These are phyloP conservation scores for Phalacrocorax pelagicus DNA, from an alignment of 2,113 vertebrate species.

Conservation along the genomic window DNA sequence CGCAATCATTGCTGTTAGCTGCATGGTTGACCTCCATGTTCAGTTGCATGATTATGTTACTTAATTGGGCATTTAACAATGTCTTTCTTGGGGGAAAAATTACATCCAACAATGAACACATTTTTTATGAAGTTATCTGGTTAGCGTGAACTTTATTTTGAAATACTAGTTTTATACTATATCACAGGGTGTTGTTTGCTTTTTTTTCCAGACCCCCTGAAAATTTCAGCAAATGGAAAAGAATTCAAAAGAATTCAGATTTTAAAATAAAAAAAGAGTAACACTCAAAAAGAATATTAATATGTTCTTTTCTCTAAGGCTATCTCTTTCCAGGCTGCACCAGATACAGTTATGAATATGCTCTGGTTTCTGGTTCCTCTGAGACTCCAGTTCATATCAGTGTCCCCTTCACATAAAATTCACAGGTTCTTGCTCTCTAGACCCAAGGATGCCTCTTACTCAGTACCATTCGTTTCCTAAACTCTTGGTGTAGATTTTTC, in stretches of 20 bases:
- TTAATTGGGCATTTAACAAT: neutral
- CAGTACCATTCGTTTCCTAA: slow-evolving; percentile 1
- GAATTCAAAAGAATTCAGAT: slow-evolving; percentile 82
- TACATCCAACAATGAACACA: neutral
- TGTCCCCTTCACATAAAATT: slow-evolving; percentile 52
- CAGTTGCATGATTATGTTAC: slow-evolving; percentile 54
- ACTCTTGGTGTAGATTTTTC: slow-evolving; percentile 50
- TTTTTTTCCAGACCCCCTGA: slow-evolving; percentile 84
- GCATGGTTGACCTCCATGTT: slow-evolving; percentile 59
- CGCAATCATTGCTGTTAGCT: slow-evolving; percentile 14
- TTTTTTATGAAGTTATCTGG: slow-evolving; percentile 48
- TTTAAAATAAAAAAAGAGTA: slow-evolving; percentile 53
- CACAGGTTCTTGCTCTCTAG: neutral
- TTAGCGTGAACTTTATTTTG: slow-evolving; percentile 46
- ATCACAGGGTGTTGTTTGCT: slow-evolving; percentile 79
- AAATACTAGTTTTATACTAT: slow-evolving; percentile 49
- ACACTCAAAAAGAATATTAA: slow-evolving; percentile 60
- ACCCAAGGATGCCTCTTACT: slow-evolving; percentile 34
- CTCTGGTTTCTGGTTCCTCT: slow-evolving; percentile 59
- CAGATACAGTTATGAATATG: slow-evolving; percentile 57
- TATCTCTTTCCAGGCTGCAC: slow-evolving; percentile 71
- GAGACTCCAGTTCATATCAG: slow-evolving; percentile 56
- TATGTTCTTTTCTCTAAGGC: slow-evolving; percentile 70
- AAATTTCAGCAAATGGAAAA: slow-evolving; percentile 80
- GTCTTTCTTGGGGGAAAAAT: slow-evolving; percentile 28